Base-by-base conservation (phyloP, 1,140 invertebrate genomes). In the Bombus fervidus region DNA sequence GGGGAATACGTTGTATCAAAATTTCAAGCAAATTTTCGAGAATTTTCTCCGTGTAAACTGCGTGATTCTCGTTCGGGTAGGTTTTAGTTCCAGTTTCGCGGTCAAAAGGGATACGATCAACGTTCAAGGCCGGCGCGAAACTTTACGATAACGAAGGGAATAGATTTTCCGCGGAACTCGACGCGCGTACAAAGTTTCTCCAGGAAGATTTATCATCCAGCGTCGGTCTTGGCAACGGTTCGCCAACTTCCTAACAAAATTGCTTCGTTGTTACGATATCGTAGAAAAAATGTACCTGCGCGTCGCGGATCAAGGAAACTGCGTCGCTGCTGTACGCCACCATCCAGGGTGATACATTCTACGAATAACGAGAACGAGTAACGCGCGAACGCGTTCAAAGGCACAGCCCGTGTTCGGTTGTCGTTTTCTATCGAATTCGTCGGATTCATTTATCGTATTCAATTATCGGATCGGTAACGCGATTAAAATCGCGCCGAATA, bases 71-170 rank as follows among this genome's bases (percentile, higher is more conserved):
- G 25, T 53, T 64, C 31, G 2, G 13, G 28, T 53, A 1, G 62
- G 80, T 75, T 78, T 68, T 74, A 76, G 76, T 34, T 43, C 66
- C 15, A 39, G 62, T 53, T 37, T 83, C 59, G 47, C 15, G 31
- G 69, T 18, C n/a, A 72, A 37, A 68, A 79, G 80, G 76, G 59
- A 72, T 59, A 64, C 78, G 81, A 83, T 81, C 81, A 66, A 86
- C 87, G 85, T 89, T 80, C 84, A 89, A 90, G 87, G 85, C 80
- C 81, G 81, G 28, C 77, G 77, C 66, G 88, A 89, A 79, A 83
- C 79, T 77, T n/a, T 41, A 57, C 79, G 87, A 90, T 90, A 90
- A 90, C 81, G 88, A 90, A 90, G 81, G 72, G 68, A 89, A 89
- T 90, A 86, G 89, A 90, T 90, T 90, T 90, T 84, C 81, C 64